A percentile compares a stretch with the other conserved stretches of the same genome.
phyloP scores from a whole-genome alignment of 2,797 vertebrate species.

The Poeciliopsis paucimaculata region DNA sequence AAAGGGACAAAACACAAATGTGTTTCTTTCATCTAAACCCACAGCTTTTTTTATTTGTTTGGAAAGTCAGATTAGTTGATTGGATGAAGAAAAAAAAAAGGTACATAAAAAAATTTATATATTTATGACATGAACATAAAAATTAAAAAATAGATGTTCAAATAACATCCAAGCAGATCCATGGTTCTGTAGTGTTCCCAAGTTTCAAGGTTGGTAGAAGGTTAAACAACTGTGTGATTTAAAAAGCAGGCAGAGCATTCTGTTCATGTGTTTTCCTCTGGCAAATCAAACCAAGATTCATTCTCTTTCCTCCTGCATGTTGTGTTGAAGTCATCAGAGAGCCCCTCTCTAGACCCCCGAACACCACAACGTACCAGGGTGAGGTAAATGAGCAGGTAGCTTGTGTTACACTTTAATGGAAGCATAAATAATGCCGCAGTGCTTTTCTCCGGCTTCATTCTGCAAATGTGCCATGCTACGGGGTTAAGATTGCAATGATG shows the following conservation, averaged over 20 bases:
- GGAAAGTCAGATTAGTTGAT: not conserved
- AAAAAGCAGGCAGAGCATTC: not conserved
- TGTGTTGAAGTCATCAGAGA: not conserved
- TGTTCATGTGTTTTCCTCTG: not conserved
- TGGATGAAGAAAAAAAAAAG: not conserved
- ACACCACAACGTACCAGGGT: not conserved
- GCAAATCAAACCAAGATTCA: not conserved
- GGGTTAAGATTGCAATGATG: slow-evolving; percentile 32
- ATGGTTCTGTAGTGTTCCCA: not conserved
- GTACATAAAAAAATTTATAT: not conserved
- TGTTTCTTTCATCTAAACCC: not conserved
- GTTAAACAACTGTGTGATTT: not conserved
- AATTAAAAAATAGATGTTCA: not conserved
- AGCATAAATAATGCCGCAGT: not conserved
- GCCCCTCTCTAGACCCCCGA: not conserved
- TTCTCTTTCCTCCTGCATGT: not conserved
- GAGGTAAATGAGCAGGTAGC: not conserved
- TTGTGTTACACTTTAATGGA: not conserved
- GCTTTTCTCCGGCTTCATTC: slow-evolving; percentile 15
- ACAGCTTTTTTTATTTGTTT: not conserved
- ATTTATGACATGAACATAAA: not conserved
- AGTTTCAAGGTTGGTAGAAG: not conserved
- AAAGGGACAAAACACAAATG: not conserved
- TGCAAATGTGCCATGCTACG: not conserved
- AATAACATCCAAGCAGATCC: not conserved